These are phyloP conservation scores for Chrysogorgia sp. DNA, from an alignment of 92 coral and sea anemone genomes.

Conservation along the genomic window DNA sequence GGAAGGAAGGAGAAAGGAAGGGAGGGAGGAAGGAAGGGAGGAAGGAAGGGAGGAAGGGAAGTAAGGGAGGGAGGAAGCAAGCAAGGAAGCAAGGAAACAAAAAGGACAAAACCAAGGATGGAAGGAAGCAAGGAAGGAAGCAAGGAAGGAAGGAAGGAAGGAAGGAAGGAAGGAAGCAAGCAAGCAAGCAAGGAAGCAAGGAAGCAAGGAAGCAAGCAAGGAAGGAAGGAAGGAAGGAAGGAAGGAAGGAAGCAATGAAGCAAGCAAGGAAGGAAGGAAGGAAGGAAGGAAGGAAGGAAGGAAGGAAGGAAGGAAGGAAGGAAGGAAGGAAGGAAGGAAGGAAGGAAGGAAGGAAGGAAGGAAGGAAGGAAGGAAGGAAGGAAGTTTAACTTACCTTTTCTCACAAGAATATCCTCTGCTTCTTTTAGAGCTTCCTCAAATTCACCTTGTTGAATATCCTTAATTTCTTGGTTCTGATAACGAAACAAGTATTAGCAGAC, in stretches of 20 bases:
- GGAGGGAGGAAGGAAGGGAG: not conserved
- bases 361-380: not conserved
- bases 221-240: not conserved
- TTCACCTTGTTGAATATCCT: not conserved
- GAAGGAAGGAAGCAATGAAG: slow-evolving; percentile 12
- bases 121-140: not conserved
- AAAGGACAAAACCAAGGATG: not conserved
- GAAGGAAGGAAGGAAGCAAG: not conserved
- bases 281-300: not conserved
- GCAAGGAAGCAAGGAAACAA: not conserved
- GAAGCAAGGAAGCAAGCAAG: not conserved
- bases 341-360: not conserved
- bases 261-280: not conserved
- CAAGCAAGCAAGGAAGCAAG: not conserved
- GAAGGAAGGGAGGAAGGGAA: slow-evolving; percentile 5
- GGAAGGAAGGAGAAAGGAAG: not conserved
- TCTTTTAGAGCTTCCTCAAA: slow-evolving; percentile 46
- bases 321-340: not conserved
- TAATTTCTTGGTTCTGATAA: slow-evolving; percentile 26
- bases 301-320: slow-evolving; percentile 5
- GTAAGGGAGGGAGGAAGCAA: slow-evolving; percentile 17
- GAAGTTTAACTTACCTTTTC: slow-evolving; percentile 50
- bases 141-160: not conserved
- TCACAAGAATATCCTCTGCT: slow-evolving; percentile 66
- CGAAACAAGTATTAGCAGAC: slow-evolving; percentile 7